Evolutionary conservation across 2,797 vertebrate genomes (phyloP).

Genomic region (Enteromius mattozi): DNA sequence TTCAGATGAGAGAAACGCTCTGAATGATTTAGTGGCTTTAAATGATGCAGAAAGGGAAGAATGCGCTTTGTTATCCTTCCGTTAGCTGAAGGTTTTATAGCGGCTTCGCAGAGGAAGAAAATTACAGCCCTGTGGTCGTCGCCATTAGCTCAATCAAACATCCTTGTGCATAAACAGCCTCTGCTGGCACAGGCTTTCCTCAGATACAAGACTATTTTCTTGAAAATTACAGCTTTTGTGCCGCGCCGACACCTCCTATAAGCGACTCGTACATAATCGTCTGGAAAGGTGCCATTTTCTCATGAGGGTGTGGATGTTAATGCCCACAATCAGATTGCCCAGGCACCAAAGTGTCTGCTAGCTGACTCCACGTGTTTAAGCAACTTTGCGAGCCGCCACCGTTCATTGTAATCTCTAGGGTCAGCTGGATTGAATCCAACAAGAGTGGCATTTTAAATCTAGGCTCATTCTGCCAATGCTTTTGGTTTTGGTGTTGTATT

Average conservation of each 20-base stretch:
- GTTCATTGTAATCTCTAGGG: slow-evolving; percentile 1
- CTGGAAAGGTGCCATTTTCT: slow-evolving; percentile 37
- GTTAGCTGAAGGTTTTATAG: slow-evolving; percentile 43
- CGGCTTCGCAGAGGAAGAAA: slow-evolving; percentile 27
- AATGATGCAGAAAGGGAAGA: slow-evolving; percentile 50
- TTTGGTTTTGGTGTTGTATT: neutral
- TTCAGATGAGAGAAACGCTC: slow-evolving; percentile 15
- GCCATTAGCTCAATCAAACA: slow-evolving; percentile 45
- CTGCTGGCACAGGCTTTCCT: neutral
- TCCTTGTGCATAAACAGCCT: slow-evolving; percentile 37
- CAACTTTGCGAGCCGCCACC: neutral
- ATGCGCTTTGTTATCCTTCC: slow-evolving; percentile 32
- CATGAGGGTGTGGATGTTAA: slow-evolving; percentile 27
- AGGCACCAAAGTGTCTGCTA: slow-evolving; percentile 31
- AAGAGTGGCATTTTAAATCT: neutral
- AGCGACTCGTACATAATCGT: neutral
- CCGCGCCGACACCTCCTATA: neutral
- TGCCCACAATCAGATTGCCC: slow-evolving; percentile 32
- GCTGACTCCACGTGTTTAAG: slow-evolving; percentile 27
- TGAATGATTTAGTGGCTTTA: slow-evolving; percentile 48
- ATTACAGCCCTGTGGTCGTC: slow-evolving; percentile 43
- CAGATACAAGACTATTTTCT: slow-evolving; percentile 19
- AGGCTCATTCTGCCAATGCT: neutral
- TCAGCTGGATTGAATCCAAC: slow-evolving; percentile 15
- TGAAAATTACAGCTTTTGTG: slow-evolving; percentile 36